These are phyloP conservation scores for Pionites leucogaster DNA, from an alignment of 2,113 vertebrate species.

Conservation along the genomic window DNA sequence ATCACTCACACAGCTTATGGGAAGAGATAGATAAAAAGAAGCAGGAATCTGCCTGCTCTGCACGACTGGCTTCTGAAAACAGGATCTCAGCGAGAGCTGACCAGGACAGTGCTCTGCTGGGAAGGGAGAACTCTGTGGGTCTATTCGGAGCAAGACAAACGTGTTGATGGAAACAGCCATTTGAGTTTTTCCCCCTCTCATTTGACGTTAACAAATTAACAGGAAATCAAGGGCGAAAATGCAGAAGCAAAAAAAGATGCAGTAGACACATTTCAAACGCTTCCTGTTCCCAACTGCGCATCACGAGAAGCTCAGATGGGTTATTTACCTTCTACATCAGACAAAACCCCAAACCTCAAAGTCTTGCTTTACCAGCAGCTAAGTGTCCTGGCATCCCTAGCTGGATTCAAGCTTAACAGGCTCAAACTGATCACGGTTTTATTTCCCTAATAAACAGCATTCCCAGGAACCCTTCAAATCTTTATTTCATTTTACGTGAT, in stretches of 20 bases:
- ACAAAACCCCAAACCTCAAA: background rate
- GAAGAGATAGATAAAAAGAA: background rate
- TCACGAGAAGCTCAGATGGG: background rate
- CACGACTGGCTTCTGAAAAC: background rate
- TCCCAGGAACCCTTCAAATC: background rate
- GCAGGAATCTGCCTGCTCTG: background rate
- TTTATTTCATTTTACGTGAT: background rate
- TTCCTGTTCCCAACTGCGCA: background rate
- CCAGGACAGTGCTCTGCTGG: background rate
- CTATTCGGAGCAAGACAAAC: background rate
- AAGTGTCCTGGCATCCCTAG: background rate
- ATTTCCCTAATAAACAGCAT: background rate
- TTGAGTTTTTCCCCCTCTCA: background rate
- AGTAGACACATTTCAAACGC: background rate
- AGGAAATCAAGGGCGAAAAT: background rate
- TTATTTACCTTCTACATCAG: background rate
- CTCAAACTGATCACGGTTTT: background rate
- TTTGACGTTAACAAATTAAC: background rate
- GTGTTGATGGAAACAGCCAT: background rate
- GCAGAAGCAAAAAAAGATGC: background rate
- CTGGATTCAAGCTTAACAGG: background rate
- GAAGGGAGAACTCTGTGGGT: background rate
- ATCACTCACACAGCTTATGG: rapidly evolving
- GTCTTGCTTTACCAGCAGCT: background rate
- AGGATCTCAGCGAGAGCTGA: background rate